Percentiles rank a stretch among this genome's conserved stretches.
These are phyloP conservation scores for Heterodera filipjevi DNA, from an alignment of 2,888 invertebrate species.

Conservation along the genomic window DNA sequence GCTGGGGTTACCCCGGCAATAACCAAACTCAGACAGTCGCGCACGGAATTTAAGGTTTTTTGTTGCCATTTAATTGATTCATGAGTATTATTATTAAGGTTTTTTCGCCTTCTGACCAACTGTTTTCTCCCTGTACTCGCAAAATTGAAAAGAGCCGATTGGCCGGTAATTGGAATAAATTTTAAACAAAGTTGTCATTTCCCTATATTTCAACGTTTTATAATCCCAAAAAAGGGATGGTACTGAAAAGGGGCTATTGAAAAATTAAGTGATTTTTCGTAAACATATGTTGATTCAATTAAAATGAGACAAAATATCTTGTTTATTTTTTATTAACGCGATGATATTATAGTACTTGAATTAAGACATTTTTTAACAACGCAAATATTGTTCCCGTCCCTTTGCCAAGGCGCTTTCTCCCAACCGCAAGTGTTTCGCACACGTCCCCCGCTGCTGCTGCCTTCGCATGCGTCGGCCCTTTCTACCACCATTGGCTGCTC, in stretches of 20 bases:
- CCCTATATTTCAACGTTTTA: no score
- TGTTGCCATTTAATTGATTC: no score
- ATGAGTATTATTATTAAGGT: no score
- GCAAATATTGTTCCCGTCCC: not conserved
- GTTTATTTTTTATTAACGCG: no score
- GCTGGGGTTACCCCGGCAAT: conserved; percentile 32
- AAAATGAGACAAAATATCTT: no score
- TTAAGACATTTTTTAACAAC: no score
- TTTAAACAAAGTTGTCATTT: no score
- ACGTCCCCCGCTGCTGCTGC: not conserved
- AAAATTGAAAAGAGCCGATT: conserved; percentile 20
- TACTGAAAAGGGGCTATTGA: no score
- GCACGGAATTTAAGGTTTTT: conserved; percentile 30
- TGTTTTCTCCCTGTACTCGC: conserved; percentile 22
- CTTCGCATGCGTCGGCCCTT: not conserved
- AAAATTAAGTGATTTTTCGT: no score
- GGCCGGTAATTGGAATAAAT: conserved; percentile 19
- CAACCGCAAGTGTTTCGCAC: not conserved
- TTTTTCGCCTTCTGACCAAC: conserved; percentile 20
- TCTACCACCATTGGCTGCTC: not conserved
- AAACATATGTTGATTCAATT: no score
- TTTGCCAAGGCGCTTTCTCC: not conserved
- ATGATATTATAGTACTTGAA: no score
- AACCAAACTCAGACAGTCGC: conserved; percentile 32
- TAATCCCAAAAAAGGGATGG: no score